Evolutionary conservation across 1,140 invertebrate species (phyloP).

Genomic region (Dendrolimus punctatus): DNA sequence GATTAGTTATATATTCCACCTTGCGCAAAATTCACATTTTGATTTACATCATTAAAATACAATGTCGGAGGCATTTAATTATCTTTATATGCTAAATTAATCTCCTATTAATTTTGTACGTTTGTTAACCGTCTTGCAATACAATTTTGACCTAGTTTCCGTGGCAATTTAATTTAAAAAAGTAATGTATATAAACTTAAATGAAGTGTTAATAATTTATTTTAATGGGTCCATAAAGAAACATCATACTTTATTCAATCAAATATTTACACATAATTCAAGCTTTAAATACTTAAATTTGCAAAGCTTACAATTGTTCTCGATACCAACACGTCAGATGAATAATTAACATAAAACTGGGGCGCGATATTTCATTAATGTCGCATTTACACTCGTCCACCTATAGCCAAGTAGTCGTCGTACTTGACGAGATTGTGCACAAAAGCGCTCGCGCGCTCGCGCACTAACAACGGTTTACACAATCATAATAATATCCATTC

Average conservation of each 20-base stretch:
- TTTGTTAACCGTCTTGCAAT: neutral
- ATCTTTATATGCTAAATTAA: conserved; percentile 6
- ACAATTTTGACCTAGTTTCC: neutral
- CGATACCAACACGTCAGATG: neutral
- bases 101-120: neutral
- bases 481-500: conserved; percentile 16
- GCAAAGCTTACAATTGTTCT: too few species aligned
- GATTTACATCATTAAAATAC: conserved; percentile 7
- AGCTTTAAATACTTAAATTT: too few species aligned
- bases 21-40: conserved; percentile 13
- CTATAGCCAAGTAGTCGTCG: conserved; percentile 23
- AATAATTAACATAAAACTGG: conserved; percentile 14
- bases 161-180: neutral
- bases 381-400: conserved; percentile 13
- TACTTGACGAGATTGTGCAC: conserved; percentile 48
- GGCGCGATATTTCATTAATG: conserved; percentile 21
- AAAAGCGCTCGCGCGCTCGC: conserved; percentile 26
- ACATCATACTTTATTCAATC: too few species aligned
- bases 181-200: neutral
- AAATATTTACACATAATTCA: too few species aligned
- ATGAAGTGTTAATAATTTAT: too few species aligned
- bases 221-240: neutral
- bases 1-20: conserved; percentile 6
- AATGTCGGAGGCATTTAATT: conserved; percentile 5
- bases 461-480: conserved; percentile 16